Percentiles rank a stretch among this genome's conserved stretches.
Conservation (phyloP, 2,113 vertebrate species). For the Gorsachius goisagi region DNA sequence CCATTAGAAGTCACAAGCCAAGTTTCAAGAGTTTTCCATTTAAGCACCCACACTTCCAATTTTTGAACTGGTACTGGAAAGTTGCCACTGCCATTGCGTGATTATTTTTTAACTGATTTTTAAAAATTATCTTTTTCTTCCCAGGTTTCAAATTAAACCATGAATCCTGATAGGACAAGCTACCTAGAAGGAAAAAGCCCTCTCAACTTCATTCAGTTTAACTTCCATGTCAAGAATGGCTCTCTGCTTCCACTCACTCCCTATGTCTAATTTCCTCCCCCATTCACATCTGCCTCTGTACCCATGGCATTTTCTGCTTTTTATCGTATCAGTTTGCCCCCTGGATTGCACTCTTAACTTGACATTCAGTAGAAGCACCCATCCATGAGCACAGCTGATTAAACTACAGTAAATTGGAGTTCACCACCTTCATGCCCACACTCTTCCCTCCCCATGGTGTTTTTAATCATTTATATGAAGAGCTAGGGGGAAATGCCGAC, state of each 20-base stretch:
- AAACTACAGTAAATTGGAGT: background rate
- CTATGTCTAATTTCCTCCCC: background rate
- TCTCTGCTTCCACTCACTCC: background rate
- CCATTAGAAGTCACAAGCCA: background rate
- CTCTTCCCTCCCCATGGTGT: rapidly evolving
- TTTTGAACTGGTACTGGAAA: background rate
- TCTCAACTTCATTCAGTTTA: background rate
- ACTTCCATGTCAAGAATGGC: background rate
- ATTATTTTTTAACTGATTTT: background rate
- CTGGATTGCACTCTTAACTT: background rate
- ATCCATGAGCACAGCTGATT: background rate
- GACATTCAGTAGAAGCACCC: background rate
- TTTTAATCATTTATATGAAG: background rate
- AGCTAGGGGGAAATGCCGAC: background rate
- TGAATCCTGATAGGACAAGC: background rate
- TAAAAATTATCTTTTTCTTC: background rate
- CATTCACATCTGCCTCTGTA: background rate
- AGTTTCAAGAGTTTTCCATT: background rate
- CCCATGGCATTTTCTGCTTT: background rate
- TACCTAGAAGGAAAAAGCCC: background rate
- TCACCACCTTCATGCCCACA: background rate
- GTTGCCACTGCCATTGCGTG: background rate
- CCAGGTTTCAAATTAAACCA: background rate
- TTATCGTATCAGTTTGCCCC: background rate
- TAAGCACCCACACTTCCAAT: background rate